Base-by-base conservation (phyloP, 2,797 vertebrate genomes). In the Gobionotothen gibberifrons region DNA sequence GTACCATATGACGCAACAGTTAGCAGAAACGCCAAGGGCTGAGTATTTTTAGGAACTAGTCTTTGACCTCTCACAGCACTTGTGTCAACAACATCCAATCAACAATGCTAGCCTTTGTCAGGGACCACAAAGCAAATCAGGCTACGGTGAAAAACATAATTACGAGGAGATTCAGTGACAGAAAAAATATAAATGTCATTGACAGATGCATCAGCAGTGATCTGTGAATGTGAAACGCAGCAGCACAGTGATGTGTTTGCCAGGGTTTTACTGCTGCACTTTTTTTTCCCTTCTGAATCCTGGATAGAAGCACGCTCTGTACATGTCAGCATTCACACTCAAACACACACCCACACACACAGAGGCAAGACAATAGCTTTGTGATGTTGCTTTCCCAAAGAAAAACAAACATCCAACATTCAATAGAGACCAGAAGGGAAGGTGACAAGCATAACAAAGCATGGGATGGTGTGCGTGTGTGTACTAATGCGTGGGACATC, bases 11-110 rank as follows among this genome's bases (percentile, higher is more conserved):
- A 92, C 76, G 88, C 85, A 92, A 88, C 79, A 40, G 76, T 91
- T 81, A 81, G 78, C 81, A 86, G 88, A 86, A 89, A 85, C 76
- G 69, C 79, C 66, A 56, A 79, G 57, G 85, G 85, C 83, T 21
- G 70, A 71, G 82, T 93, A 93, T 91, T 93, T 93, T 93, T 92
- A 93, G 91, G 90, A 92, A 74, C 69, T 79, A 75, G 82, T 83
- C 84, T 88, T 79, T 90, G 90, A 93, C 91, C 90, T 92, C 87
- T 75, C 69, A 53, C 83, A 67, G 72, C 74, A 78, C 78, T 87
- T 75, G 72, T 81, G 89, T 91, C 84, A 87, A 87, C 82, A 87
- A 65, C 78, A 72, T 83, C 72, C 74, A 76, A 26, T 59, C 63
- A 74, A 86, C 82, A 87, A 84, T 67, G 72, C 36, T 13, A 22